A percentile compares a stretch with the other conserved stretches of the same genome.
Evolutionary conservation across 2,888 invertebrate genomes (phyloP).

Genomic region (Saturnia pavonia): DNA sequence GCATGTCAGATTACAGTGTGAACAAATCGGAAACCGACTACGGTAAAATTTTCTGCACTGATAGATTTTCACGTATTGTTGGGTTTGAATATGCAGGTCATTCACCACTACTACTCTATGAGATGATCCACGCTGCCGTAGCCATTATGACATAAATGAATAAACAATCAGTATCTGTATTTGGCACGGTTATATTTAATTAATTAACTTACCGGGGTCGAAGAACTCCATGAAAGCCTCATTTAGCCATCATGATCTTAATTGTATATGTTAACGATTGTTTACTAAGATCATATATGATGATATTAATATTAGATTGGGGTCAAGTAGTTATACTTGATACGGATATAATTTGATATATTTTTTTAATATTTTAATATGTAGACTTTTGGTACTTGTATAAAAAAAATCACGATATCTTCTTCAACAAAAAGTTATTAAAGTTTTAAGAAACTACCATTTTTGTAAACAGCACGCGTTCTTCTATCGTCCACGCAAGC

Average conservation of each 20-base stretch:
- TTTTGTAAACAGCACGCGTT: too few species aligned
- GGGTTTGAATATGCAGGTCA: neutral
- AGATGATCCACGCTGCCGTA: neutral
- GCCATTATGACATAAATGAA: neutral
- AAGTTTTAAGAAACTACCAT: too few species aligned
- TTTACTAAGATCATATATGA: neutral
- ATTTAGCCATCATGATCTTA: neutral
- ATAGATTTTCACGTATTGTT: neutral
- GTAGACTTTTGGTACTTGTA: too few species aligned
- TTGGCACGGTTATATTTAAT: neutral
- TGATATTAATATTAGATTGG: too few species aligned
- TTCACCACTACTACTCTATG: neutral
- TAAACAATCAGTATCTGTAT: neutral
- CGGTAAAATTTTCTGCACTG: neutral
- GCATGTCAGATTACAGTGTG: neutral
- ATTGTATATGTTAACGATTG: neutral
- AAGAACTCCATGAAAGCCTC: neutral
- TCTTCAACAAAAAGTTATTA: too few species aligned
- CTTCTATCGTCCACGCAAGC: too few species aligned
- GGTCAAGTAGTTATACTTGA: too few species aligned
- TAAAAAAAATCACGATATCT: too few species aligned
- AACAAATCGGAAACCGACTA: neutral
- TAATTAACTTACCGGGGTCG: neutral
- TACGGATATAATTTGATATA: too few species aligned
- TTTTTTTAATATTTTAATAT: too few species aligned